Evolutionary conservation across 1,140 invertebrate genomes (phyloP), one percentile per base, ranked within the genome.

Genomic region (Drosophila sp.): DNA sequence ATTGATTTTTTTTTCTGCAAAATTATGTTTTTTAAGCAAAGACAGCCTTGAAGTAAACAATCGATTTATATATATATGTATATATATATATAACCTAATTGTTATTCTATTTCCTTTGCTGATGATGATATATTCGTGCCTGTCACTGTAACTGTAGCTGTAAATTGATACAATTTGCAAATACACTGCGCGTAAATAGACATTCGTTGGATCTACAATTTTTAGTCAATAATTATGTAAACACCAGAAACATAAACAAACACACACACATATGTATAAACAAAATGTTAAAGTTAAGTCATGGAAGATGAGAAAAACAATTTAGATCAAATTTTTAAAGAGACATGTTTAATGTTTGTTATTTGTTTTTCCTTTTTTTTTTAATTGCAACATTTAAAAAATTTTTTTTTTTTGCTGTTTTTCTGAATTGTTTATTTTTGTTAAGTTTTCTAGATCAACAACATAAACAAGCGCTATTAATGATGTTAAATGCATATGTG

Each of bases 121-220:
- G 32, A 53, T 38, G 32, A 59, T 70, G 59, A 34, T 45, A 63
- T 46, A 59, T 25, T 41, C 34, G 56, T 66, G 69, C 65, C 65
- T 67, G 50, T 56, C 53, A 38, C 46, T 64, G 14, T 58, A 57
- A 32, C 9, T 50, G 21, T 48, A 62, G 32, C 40, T 56, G 32
- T 46, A 56, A 46, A 50, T 56, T 27, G 40, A 56, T 32, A 70
- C 29, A 32, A 25, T 51, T 25, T 53, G 36, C 36, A 38, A 53
- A 57, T 25, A 63, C 43, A 51, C 66, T 66, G 59, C 78, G 69
- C 81, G 70, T 72, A 53, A 72, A 79, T 74, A 84, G 80, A 84
- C 83, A 87, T 89, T 87, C 78, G 82, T 82, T 86, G 78, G 36
- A 87, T 89, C 82, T 86, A 89, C 83, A 87, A 82, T 79, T 79